Conservation (phyloP, 2,888 invertebrate genomes). For the Geophilus truncorum region DNA sequence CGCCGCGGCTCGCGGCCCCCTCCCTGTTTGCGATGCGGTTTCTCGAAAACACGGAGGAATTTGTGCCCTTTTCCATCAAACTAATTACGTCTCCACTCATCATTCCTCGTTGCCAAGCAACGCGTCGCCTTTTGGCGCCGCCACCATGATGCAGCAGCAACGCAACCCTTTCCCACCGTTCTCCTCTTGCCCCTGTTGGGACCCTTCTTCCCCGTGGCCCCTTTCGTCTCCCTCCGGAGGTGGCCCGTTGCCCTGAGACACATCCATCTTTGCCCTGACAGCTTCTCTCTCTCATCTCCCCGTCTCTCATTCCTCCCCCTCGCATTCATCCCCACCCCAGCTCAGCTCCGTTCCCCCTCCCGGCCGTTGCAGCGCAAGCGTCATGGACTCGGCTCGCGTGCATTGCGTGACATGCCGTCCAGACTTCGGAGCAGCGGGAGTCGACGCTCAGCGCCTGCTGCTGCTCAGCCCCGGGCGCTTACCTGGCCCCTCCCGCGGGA, state of each 20-base stretch:
- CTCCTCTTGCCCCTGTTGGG: constrained; percentile 22
- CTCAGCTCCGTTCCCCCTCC: not conserved
- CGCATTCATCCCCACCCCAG: not conserved
- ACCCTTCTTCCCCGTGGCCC: constrained; percentile 27
- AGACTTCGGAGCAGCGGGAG: constrained; percentile 23
- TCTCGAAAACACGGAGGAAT: not conserved
- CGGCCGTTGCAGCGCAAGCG: not conserved
- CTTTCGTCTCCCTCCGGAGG: constrained; percentile 28
- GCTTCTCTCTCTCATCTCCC: not conserved
- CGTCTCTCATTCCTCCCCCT: not conserved
- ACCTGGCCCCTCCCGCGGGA: constrained; percentile 22
- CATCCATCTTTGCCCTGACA: constrained; percentile 31
- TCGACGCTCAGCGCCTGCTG: constrained; percentile 1
- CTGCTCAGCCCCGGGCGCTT: constrained; percentile 1
- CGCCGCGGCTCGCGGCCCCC: not conserved
- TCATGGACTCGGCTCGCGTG: constrained; percentile 14
- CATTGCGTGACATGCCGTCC: constrained; percentile 25
- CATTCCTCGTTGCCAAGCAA: not conserved
- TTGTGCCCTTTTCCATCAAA: constrained; percentile 15
- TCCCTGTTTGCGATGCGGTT: constrained; percentile 1
- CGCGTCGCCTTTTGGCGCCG: not conserved
- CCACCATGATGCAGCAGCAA: not conserved
- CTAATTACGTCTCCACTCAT: constrained; percentile 10
- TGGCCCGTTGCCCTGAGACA: constrained; percentile 29
- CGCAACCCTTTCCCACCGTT: constrained; percentile 28